Conservation (phyloP, 2,797 vertebrate species). For the Gobionotothen gibberifrons region DNA sequence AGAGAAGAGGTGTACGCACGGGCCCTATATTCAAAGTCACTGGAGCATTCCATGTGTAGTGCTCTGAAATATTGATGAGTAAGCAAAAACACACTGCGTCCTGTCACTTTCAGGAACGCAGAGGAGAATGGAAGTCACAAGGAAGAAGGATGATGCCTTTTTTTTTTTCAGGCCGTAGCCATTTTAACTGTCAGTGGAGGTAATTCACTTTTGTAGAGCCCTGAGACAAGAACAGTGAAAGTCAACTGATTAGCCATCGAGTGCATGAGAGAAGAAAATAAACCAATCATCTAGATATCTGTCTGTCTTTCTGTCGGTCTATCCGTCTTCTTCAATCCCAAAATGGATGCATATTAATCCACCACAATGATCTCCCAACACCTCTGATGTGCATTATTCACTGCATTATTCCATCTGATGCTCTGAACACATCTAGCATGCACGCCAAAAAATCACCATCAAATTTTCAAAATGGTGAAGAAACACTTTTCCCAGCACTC, state of each 20-base stretch:
- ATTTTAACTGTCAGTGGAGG: constrained; percentile 68
- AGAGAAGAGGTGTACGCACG: constrained; percentile 70
- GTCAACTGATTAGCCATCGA: constrained; percentile 57
- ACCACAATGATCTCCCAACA: constrained; percentile 56
- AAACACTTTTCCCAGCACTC: constrained; percentile 71
- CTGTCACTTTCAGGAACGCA: constrained; percentile 80
- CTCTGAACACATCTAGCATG: constrained; percentile 50
- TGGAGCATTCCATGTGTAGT: constrained; percentile 80
- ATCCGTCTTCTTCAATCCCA: constrained; percentile 25
- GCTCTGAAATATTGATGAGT: constrained; percentile 85
- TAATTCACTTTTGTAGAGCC: constrained; percentile 61
- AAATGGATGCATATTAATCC: constrained; percentile 57
- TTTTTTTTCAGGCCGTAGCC: constrained; percentile 42
- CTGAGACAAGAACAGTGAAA: constrained; percentile 38
- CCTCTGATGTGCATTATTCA: constrained; percentile 70
- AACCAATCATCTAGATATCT: constrained; percentile 15
- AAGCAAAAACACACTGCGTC: constrained; percentile 82
- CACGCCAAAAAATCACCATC: constrained; percentile 65
- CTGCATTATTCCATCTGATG: constrained; percentile 72
- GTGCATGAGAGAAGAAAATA: constrained; percentile 38
- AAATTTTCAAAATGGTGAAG: constrained; percentile 73
- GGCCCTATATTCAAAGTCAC: constrained; percentile 80
- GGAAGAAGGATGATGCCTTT: constrained; percentile 76
- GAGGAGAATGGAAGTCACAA: constrained; percentile 75
- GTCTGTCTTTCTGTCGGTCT: constrained; percentile 14